These are phyloP conservation scores for Hippocampus comes DNA, from an alignment of 2,113 vertebrate species.

Conservation along the genomic window DNA sequence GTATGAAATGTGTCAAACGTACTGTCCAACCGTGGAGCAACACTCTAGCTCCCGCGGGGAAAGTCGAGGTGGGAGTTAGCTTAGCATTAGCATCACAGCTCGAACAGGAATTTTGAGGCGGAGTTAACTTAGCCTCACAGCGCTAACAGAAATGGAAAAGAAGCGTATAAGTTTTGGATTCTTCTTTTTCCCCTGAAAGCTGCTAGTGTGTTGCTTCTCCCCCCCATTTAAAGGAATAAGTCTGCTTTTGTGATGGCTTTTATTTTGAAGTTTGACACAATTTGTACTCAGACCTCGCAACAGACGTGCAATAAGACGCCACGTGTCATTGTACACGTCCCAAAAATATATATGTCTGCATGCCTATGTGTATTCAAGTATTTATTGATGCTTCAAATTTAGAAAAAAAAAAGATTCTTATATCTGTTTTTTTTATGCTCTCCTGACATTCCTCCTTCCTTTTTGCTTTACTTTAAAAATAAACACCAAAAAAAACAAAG, in stretches of 20 bases:
- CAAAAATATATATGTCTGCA: constrained; percentile 71
- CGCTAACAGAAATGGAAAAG: too few species aligned
- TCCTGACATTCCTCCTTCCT: constrained; percentile 56
- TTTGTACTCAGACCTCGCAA: constrained; percentile 2
- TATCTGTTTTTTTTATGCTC: background rate
- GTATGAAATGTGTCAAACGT: background rate
- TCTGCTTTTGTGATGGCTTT: background rate
- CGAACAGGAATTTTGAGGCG: background rate
- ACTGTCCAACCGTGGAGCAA: background rate
- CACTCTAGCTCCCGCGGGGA: background rate
- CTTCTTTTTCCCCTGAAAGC: background rate
- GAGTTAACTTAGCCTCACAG: too few species aligned
- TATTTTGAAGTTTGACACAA: constrained; percentile 3
- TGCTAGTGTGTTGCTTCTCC: background rate
- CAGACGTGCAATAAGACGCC: constrained; percentile 9
- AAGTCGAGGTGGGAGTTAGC: background rate
- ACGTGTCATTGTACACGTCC: background rate
- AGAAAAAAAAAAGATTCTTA: constrained; percentile 53
- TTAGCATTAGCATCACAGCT: background rate
- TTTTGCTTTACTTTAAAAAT: constrained; percentile 78
- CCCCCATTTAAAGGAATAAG: background rate
- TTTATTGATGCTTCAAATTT: constrained; percentile 81
- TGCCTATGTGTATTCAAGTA: constrained; percentile 82
- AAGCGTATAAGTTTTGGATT: background rate
- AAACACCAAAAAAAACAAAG: constrained; percentile 39